Base-by-base conservation (phyloP, 2,888 invertebrate genomes). In the Acanthacorydalis orientalis region DNA sequence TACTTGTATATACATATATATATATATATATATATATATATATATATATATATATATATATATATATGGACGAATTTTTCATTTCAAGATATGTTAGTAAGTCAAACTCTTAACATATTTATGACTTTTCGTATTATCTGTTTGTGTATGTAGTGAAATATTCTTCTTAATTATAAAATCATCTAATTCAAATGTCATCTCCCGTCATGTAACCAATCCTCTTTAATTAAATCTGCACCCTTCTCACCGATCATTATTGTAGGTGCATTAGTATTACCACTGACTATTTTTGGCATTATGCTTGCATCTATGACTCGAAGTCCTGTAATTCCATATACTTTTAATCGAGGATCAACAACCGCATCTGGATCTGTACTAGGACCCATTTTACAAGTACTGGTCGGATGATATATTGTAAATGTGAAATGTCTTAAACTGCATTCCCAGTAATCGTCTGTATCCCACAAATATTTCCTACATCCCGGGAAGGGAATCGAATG, bases 201-300 rank as follows among this genome's bases (percentile, higher is more conserved):
- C 6, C 23, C 31, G n/a, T 51, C 53, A 31, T 48, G 50, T 14
- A 59, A 51, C 86, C 87, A 88, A 64, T 88, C 87, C 61, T 87
- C 80, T 61, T 88, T 89, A 52, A 91, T 85, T 75, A 91, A 77
- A 60, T 91, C 90, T 7, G 89, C 80, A 0, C 79, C 88, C 61
- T 90, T 90, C 58, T 91, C 90, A 0, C 83, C 91, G 46, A 91
- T 89, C 87, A 90, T 90, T 41, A 91, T 87, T 1, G 80, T 78
- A 0, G 88, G 88, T 1, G 89, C 90, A 61, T 90, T 90, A 0
- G 90, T 88, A 66, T 91, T 90, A 0, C 90, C 90, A 60, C 87
- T 89, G 11, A 88, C 77, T 50, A 91, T 89, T 1, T 75, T 79
- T 0, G 90, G 90, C 89, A 91, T 90, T 46, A 91, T 80, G 52